Conservation (phyloP, 2,113 vertebrate genomes). For the Erinaceus europaeus region DNA sequence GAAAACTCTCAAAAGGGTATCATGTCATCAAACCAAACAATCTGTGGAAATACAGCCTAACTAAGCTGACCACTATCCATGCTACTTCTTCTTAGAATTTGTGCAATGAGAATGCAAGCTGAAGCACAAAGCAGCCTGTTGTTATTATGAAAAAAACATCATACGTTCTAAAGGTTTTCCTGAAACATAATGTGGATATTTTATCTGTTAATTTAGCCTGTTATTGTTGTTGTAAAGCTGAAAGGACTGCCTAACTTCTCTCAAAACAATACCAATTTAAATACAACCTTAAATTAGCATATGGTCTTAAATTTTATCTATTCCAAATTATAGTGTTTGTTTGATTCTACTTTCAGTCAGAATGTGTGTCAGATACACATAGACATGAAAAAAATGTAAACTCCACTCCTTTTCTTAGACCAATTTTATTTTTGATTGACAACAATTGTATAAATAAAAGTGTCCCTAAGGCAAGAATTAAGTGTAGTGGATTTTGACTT, state of each 20-base stretch:
- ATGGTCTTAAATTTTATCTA: background rate
- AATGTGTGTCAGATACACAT: background rate
- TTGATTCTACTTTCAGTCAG: background rate
- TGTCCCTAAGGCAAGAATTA: background rate
- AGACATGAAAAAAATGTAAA: background rate
- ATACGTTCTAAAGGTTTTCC: background rate
- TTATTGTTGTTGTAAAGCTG: background rate
- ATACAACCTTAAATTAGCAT: background rate
- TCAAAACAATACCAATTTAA: background rate
- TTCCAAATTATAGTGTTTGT: background rate
- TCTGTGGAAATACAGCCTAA: background rate
- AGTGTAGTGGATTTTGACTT: background rate
- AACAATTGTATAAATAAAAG: background rate
- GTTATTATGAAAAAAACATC: background rate
- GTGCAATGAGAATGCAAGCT: background rate
- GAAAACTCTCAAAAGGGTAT: background rate
- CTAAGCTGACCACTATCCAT: background rate
- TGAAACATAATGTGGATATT: background rate
- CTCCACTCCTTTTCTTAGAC: background rate
- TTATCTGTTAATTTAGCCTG: background rate
- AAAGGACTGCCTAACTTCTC: background rate
- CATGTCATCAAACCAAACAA: background rate
- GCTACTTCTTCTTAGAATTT: background rate
- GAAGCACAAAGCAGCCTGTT: fast-evolving
- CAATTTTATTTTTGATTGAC: background rate